These are phyloP conservation scores for Tamandua tetradactyla DNA, from an alignment of 2,797 vertebrate genomes.

Conservation along the genomic window DNA sequence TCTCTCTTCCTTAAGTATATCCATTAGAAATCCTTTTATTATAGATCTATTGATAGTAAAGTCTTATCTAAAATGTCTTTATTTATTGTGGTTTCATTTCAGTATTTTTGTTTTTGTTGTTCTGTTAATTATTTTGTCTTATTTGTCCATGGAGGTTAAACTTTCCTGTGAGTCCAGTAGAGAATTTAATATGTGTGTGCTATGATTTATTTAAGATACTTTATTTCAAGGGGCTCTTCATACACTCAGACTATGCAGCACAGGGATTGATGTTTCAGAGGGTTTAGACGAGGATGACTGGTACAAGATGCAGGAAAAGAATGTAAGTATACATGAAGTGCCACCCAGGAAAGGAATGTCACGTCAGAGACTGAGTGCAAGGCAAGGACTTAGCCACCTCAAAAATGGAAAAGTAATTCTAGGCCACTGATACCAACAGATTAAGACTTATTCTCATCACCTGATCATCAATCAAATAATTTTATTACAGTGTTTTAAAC, in stretches of 20 bases:
- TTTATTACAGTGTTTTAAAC: background rate
- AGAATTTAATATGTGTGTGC: background rate
- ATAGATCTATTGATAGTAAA: background rate
- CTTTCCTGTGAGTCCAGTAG: background rate
- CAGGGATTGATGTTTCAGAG: background rate
- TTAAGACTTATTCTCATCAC: background rate
- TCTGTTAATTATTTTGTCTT: background rate
- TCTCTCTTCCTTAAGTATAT: background rate
- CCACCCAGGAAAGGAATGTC: background rate
- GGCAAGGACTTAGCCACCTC: background rate
- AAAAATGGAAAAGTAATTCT: background rate
- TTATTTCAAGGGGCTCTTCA: background rate
- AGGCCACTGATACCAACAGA: background rate
- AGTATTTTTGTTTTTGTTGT: background rate
- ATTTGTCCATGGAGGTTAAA: background rate
- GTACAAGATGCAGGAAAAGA: background rate
- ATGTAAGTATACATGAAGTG: background rate
- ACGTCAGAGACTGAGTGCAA: background rate
- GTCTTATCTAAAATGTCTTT: background rate
- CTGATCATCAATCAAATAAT: background rate
- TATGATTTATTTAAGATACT: background rate
- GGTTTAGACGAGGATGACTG: background rate
- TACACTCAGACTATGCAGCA: background rate
- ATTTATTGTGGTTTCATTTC: background rate
- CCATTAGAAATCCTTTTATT: slow-evolving; percentile 1